Conservation (phyloP, 2,888 invertebrate genomes). For the Panopea generosa region DNA sequence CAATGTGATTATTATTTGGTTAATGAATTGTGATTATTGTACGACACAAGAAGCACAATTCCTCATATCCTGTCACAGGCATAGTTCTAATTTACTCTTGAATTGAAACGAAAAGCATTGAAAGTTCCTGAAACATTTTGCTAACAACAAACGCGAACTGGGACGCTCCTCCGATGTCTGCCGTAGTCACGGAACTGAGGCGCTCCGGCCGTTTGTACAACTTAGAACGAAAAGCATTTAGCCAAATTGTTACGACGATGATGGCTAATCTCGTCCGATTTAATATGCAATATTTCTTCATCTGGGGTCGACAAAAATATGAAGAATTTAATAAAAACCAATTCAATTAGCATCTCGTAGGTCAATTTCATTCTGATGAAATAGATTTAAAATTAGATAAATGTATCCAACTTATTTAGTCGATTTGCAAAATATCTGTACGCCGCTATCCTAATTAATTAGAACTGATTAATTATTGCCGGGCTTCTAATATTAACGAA, state of each 20-base stretch:
- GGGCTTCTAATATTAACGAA: constrained; percentile 22
- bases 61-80: too few relatives aligned
- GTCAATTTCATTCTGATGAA: constrained; percentile 18
- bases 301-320: constrained; percentile 8
- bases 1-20: too few relatives aligned
- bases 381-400: constrained; percentile 21
- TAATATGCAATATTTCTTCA: constrained; percentile 56
- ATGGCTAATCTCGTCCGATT: constrained; percentile 49
- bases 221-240: constrained; percentile 28
- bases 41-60: too few relatives aligned
- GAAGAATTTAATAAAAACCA: neutral
- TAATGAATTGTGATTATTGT: too few relatives aligned
- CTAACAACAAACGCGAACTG: too few relatives aligned
- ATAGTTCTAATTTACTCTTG: too few relatives aligned
- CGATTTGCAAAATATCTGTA: constrained; percentile 26
- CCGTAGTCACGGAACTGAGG: too few relatives aligned
- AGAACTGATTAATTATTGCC: constrained; percentile 25
- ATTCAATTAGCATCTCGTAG: constrained; percentile 28
- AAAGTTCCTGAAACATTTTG: too few relatives aligned
- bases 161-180: too few relatives aligned
- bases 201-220: neutral
- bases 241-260: constrained; percentile 55
- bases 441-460: constrained; percentile 27
- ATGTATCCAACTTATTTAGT: constrained; percentile 10
- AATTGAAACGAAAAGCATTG: too few relatives aligned